phyloP scores from a whole-genome alignment of 2,797 vertebrate species.

The Phoebastria nigripes region DNA sequence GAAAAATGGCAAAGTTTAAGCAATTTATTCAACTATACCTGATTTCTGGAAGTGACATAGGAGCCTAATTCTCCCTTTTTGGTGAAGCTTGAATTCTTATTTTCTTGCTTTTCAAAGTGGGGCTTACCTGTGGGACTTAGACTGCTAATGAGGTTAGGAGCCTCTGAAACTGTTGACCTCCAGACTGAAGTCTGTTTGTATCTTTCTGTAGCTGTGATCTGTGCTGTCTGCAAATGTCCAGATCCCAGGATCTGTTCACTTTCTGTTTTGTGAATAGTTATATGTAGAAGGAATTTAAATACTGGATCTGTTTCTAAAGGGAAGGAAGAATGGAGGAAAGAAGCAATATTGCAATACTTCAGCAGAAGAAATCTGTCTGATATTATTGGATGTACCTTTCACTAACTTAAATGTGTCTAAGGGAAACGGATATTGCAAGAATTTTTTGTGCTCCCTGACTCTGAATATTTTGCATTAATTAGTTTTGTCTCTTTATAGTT shows the following conservation, averaged over 20 bases:
- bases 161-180: not conserved
- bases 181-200: not conserved
- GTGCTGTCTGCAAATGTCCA: not conserved
- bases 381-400: not conserved
- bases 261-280: not conserved
- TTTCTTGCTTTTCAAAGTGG: not conserved
- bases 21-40: not conserved
- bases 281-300: not conserved
- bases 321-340: not conserved
- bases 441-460: not conserved
- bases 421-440: not conserved
- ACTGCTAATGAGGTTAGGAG: not conserved
- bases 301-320: not conserved
- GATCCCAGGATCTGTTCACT: not conserved
- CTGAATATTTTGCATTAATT: conserved; percentile 21
- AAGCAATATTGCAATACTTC: not conserved
- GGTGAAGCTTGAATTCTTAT: not conserved
- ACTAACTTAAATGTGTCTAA: not conserved
- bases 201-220: not conserved
- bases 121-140: not conserved
- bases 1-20: not conserved
- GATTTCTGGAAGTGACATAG: not conserved
- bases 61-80: not conserved
- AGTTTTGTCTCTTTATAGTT: not conserved
- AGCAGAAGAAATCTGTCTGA: not conserved